phyloP scores from a whole-genome alignment of 2,888 invertebrate species.

The Lasioglossum lativentre region DNA sequence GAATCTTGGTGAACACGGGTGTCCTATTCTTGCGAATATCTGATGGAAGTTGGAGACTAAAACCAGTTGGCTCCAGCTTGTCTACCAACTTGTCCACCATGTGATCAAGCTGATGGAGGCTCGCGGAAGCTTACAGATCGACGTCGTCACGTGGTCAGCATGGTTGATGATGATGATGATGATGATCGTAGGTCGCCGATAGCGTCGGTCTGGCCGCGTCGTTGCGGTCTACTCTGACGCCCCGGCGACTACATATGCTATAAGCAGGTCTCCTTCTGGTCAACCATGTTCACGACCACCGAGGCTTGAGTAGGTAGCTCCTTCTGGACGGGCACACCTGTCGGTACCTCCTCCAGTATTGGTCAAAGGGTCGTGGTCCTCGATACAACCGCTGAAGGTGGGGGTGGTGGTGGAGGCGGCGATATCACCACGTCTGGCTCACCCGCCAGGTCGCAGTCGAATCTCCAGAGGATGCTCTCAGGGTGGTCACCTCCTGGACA shows the following conservation, averaged over 20 bases:
- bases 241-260: constrained; percentile 80
- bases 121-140: constrained; percentile 31
- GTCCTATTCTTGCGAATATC: no score
- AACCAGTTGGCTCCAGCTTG: no score
- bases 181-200: constrained; percentile 63
- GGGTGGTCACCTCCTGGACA: constrained; percentile 83
- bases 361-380: constrained; percentile 84
- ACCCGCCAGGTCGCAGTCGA: constrained; percentile 83
- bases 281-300: constrained; percentile 78
- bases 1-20: not conserved
- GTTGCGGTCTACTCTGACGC: constrained; percentile 55
- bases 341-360: constrained; percentile 83
- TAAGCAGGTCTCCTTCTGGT: constrained; percentile 82
- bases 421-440: constrained; percentile 83
- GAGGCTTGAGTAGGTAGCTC: constrained; percentile 78
- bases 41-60: no score
- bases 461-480: constrained; percentile 83
- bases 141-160: constrained; percentile 53
- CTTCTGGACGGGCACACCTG: constrained; percentile 80
- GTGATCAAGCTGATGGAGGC: not conserved
- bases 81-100: not conserved
- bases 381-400: constrained; percentile 79
- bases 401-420: constrained; percentile 80
- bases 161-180: constrained; percentile 59
- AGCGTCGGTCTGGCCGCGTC: constrained; percentile 49